Evolutionary conservation across 2,888 invertebrate species (phyloP).

Genomic region (Mimachlamys varia): DNA sequence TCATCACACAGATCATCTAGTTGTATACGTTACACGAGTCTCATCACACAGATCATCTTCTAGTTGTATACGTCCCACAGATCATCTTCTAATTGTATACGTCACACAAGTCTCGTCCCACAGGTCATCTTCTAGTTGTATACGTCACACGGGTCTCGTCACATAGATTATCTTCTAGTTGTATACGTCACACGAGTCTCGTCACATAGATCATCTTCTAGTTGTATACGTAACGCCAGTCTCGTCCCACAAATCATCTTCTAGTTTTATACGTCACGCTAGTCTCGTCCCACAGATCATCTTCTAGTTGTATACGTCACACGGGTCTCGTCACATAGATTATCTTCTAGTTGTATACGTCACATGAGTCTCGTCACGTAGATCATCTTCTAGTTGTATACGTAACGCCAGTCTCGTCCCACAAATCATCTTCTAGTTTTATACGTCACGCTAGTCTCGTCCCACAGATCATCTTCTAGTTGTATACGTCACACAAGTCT

Average conservation of each 20-base stretch:
- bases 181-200: background rate
- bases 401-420: background rate
- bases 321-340: background rate
- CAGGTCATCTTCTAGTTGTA: too few species aligned
- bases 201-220: background rate
- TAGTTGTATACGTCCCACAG: background rate
- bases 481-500: background rate
- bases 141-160: background rate
- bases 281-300: background rate
- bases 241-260: too few species aligned
- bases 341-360: background rate
- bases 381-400: too few species aligned
- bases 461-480: background rate
- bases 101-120: background rate
- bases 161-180: too few species aligned
- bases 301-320: background rate
- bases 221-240: too few species aligned
- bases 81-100: too few species aligned
- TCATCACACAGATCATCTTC: background rate
- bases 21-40: background rate
- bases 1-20: background rate
- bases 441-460: background rate
- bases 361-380: background rate
- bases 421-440: background rate
- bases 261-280: background rate